These are phyloP conservation scores for Drosophila ercepeae DNA, from an alignment of 1,140 invertebrate genomes.

Conservation along the genomic window DNA sequence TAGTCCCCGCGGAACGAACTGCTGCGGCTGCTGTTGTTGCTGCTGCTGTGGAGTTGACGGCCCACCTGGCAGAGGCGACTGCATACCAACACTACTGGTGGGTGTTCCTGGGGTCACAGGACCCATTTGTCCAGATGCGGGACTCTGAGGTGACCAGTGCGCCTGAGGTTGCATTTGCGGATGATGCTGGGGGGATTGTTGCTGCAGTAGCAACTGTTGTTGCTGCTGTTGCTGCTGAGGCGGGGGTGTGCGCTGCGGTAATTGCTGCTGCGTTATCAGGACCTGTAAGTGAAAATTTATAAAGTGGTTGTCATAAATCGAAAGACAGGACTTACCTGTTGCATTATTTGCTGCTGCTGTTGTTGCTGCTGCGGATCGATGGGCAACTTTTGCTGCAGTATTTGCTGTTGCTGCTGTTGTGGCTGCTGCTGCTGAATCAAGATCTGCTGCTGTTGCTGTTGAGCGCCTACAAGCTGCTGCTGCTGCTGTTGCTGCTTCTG, in stretches of 20 bases:
- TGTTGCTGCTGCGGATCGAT: conserved; percentile 53
- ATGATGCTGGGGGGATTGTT: conserved; percentile 76
- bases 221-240: conserved; percentile 70
- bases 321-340: conserved; percentile 65
- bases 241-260: conserved; percentile 67
- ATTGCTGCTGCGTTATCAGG: conserved; percentile 75
- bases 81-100: conserved; percentile 73
- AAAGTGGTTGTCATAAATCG: too few relatives aligned
- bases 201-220: conserved; percentile 60
- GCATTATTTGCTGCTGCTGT: conserved; percentile 70
- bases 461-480: conserved; percentile 38
- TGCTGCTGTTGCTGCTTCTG: conserved; percentile 69
- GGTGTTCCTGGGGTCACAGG: conserved; percentile 68
- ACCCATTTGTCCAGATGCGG: conserved; percentile 60
- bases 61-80: conserved; percentile 68
- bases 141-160: conserved; percentile 70
- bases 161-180: conserved; percentile 58
- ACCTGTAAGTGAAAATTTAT: conserved; percentile 39
- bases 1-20: conserved; percentile 55
- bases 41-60: conserved; percentile 68
- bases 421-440: conserved; percentile 64
- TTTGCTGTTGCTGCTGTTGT: conserved; percentile 66
- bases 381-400: conserved; percentile 46
- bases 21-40: conserved; percentile 48
- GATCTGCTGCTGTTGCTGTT: conserved; percentile 63